Evolutionary conservation across 2,888 invertebrate genomes (phyloP), one percentile per base, ranked within the genome.

Genomic region (Noctua pronuba): DNA sequence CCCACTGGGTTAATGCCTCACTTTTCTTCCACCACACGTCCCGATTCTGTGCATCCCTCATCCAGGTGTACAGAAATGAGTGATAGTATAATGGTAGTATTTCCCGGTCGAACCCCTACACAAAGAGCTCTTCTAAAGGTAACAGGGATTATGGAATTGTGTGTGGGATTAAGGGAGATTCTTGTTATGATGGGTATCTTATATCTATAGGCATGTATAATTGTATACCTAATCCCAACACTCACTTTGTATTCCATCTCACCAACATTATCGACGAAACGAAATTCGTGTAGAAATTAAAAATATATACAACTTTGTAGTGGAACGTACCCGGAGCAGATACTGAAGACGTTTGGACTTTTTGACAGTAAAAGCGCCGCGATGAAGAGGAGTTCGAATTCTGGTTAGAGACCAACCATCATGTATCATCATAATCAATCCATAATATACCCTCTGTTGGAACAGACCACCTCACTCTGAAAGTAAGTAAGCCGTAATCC

Each of bases 141-240:
- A 60, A 69, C 44, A 16, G 2, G 11, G 18, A 24, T 28, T 24
- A 65, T 49, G 28, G 65, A 71, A 58, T 66, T 58, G 16, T 46
- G 13, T 41, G 6, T 16, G 13, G 41, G 44, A 68, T 79, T 80
- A 79, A 49, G 18, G 28, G 58, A 66, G 44, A 58, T 49, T 35
- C 49, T 16, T 31, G 6, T 5, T 68, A n/a, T 31, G 13, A 68
- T 16, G 24, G 31, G 60, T 28, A 60, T 6, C 60, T 21, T 10
- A 21, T n/a, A 52, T 11, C 10, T 55, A 16, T 6, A 28, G 13
- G 55, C 28, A 58, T 28, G 13, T 28, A n/a, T n/a, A 21, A 8
- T 8, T 21, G 21, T 21, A 10, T 49, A 3, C 1, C 24, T 24
- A 52, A 3, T n/a, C 11, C 18, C 6, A 6, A 58, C 13, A 28